Conservation (phyloP, 2,113 vertebrate species). For the Sprattus sprattus region DNA sequence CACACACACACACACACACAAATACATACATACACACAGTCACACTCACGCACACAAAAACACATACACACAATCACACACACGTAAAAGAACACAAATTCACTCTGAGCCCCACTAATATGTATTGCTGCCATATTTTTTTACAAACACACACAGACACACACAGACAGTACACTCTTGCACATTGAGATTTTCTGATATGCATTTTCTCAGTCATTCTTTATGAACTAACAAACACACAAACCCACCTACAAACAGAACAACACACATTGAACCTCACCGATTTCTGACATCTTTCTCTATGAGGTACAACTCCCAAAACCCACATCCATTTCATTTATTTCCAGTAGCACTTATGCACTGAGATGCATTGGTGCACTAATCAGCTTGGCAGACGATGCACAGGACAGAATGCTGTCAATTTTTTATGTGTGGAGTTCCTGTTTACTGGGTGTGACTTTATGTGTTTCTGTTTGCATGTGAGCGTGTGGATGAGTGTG, state of each 20-base stretch:
- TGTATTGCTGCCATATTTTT: not conserved
- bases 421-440: not conserved
- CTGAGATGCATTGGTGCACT: not conserved
- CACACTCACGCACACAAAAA: conserved; percentile 3
- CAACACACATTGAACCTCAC: not conserved
- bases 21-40: conserved; percentile 16
- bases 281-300: not conserved
- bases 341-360: not conserved
- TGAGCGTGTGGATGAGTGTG: not conserved
- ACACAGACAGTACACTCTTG: not conserved
- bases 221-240: not conserved
- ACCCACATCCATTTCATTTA: not conserved
- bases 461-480: not conserved
- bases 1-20: conserved; percentile 18
- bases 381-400: not conserved
- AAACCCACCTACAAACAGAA: not conserved
- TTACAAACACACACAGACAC: not conserved
- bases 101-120: not conserved
- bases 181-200: no score
- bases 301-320: not conserved
- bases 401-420: not conserved
- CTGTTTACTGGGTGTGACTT: not conserved
- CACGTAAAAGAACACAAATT: not conserved
- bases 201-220: not conserved
- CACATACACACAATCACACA: conserved; percentile 19